Evolutionary conservation across 2,113 vertebrate species (phyloP).

Genomic region (Thinocorus orbignyianus): DNA sequence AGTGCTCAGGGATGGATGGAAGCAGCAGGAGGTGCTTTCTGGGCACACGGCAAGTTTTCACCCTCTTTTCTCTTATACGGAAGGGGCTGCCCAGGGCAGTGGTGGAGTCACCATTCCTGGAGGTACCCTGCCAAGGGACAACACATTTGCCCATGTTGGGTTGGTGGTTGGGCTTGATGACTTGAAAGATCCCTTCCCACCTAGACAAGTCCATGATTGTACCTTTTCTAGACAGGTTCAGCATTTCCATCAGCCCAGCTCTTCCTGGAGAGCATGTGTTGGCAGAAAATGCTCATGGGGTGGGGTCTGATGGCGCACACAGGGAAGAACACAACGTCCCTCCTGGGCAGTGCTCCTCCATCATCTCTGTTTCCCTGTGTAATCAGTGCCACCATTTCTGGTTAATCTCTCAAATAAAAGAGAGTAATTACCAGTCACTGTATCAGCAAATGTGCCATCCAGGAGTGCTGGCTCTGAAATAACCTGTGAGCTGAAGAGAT

Average conservation of each 20-base stretch:
- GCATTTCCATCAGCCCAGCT: background rate
- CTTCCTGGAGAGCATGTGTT: background rate
- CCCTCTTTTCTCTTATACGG: background rate
- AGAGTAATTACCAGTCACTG: too few relatives aligned
- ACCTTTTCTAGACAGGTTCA: background rate
- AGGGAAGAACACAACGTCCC: background rate
- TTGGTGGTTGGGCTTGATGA: background rate
- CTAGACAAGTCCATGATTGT: background rate
- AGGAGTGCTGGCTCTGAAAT: background rate
- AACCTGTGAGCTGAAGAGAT: background rate
- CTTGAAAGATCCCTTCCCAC: background rate
- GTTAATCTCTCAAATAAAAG: background rate
- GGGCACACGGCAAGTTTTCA: fast-evolving
- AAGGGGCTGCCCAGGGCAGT: background rate
- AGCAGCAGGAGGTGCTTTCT: background rate
- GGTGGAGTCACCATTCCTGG: background rate
- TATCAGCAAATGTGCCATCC: background rate
- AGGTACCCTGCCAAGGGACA: background rate
- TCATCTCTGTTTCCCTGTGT: background rate
- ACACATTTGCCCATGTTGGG: background rate
- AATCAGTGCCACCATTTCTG: background rate
- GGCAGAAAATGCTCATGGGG: background rate
- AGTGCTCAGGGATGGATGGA: background rate
- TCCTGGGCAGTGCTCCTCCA: background rate
- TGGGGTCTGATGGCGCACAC: background rate